Evolutionary conservation across 2,888 invertebrate species (phyloP), one percentile per base, ranked within the genome.

Genomic region (Heteromurus nitidus): DNA sequence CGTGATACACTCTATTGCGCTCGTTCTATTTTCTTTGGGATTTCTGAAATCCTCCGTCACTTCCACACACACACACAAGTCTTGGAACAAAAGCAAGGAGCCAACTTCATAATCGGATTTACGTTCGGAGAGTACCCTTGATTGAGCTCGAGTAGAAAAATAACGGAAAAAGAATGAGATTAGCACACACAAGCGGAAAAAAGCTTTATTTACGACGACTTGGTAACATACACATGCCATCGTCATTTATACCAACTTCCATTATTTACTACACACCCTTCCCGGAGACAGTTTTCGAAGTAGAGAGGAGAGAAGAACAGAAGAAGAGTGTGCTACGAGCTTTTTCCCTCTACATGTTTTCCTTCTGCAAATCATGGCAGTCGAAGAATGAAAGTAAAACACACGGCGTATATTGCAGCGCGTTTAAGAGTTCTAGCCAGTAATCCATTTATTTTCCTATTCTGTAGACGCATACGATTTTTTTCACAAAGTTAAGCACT

Each of bases 101-200:
- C 58, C 55, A 68, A 76, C 44, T 75, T 76, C 76, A 76, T 76
- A 76, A 76, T 76, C 76, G 44, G 76, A 76, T 76, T 76, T 76
- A 76, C 67, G 58, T 36, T 76, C 44, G 20, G 47, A 76, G 76
- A 76, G 76, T 76, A 68, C 58, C 76, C 76, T 76, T 76, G 76
- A 76, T 76, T 76, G 76, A 68, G 76, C 68, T 58, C 42, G 67
- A 76, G 76, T 68, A 67, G 76, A 76, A 76, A 76, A 76, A 76
- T 76, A 76, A 76, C 76, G 76, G 68, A 68, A 68, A 76, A 76
- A 67, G 76, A 76, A 76, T 76, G 67, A 76, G 67, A 76, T 76
- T 76, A 76, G 68, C 68, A 76, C 58, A 75, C 76, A 76, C 76
- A 76, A 76, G 76, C 76, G 76, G 76, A 76, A 76, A 55, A 65